phyloP scores from a whole-genome alignment of 1,140 invertebrate genomes.

The Rhyacophila brunnea region DNA sequence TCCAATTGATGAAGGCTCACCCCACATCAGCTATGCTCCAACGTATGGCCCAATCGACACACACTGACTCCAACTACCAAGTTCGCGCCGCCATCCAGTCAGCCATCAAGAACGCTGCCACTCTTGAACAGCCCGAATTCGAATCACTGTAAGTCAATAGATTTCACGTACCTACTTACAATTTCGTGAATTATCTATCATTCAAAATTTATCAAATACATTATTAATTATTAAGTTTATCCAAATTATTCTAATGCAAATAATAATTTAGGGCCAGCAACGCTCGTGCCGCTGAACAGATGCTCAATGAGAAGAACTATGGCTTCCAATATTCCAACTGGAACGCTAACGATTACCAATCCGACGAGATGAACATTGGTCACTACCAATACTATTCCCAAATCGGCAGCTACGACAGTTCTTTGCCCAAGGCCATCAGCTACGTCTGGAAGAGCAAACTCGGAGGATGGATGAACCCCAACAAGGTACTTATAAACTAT shows the following conservation, averaged over 20 bases:
- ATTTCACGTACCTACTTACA: too few relatives aligned
- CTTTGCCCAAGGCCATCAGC: constrained; percentile 52
- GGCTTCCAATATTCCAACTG: constrained; percentile 55
- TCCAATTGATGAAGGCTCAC: constrained; percentile 55
- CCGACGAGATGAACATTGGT: constrained; percentile 48
- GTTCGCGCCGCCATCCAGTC: constrained; percentile 64
- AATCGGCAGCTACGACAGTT: constrained; percentile 58
- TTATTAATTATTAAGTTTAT: background rate
- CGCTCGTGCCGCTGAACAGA: constrained; percentile 54
- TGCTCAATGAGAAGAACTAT: constrained; percentile 57
- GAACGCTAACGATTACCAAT: constrained; percentile 42
- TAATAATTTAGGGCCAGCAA: constrained; percentile 52
- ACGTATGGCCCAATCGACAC: constrained; percentile 66
- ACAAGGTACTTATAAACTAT: constrained; percentile 37
- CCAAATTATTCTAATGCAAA: too few relatives aligned
- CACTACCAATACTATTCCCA: constrained; percentile 43
- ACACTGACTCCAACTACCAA: constrained; percentile 59
- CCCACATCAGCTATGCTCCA: constrained; percentile 63
- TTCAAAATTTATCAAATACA: background rate
- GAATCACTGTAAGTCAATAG: constrained; percentile 51
- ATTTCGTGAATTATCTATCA: background rate
- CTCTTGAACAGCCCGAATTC: constrained; percentile 42
- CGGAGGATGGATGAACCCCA: constrained; percentile 50
- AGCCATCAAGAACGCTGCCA: constrained; percentile 53
- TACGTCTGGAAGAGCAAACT: constrained; percentile 42